Percentiles rank a stretch among this genome's conserved stretches.
Evolutionary conservation across 2,113 vertebrate genomes (phyloP).

Genomic region (Barnardius zonarius): DNA sequence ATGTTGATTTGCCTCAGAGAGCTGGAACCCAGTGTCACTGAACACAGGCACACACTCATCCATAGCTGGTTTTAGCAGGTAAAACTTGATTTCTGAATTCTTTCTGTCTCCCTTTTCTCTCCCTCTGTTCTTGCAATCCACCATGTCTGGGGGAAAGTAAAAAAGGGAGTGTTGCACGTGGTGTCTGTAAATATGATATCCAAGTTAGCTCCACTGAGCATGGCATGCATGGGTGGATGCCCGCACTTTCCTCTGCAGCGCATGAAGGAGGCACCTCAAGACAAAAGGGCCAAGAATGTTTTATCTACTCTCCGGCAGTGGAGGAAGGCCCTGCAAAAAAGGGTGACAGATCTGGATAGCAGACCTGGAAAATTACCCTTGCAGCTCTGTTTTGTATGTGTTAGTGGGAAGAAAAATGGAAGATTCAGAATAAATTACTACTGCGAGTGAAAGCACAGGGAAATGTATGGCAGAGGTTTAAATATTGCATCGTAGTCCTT

Average conservation of each 20-base stretch:
- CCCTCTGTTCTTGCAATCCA: neutral
- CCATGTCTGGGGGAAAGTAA: neutral
- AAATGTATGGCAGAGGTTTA: slow-evolving; percentile 9
- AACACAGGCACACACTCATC: neutral
- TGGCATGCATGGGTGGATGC: neutral
- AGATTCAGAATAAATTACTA: slow-evolving; percentile 2
- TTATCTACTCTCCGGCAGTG: neutral
- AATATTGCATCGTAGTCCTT: slow-evolving; percentile 10
- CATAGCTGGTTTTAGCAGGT: neutral
- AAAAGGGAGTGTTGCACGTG: neutral
- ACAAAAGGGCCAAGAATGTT: neutral
- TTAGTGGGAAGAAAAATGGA: neutral
- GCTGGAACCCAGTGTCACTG: neutral
- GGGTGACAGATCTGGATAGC: neutral
- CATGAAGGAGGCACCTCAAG: neutral
- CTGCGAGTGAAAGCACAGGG: neutral
- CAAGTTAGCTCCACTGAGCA: neutral
- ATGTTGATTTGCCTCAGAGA: neutral
- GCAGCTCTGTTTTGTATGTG: neutral
- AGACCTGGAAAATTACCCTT: neutral
- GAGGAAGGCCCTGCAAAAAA: neutral
- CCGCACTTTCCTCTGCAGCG: rapidly evolving
- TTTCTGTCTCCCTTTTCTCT: neutral
- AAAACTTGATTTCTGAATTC: neutral
- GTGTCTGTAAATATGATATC: neutral